Evolutionary conservation across 2,888 invertebrate species (phyloP).

Genomic region (Aleiodes leptofemur): DNA sequence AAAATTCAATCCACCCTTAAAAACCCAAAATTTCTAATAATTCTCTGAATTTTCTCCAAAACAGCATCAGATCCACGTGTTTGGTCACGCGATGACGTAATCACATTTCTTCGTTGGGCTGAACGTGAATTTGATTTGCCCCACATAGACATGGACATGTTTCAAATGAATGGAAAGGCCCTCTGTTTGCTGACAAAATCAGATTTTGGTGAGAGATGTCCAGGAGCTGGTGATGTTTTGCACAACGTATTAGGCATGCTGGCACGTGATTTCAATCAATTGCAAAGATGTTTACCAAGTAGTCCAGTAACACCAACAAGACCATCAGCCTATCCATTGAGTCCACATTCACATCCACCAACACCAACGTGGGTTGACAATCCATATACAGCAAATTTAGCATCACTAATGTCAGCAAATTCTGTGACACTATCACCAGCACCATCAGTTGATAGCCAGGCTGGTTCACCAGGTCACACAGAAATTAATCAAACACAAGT

Average conservation of each 20-base stretch:
- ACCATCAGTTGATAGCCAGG: conserved; percentile 91
- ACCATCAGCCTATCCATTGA: conserved; percentile 85
- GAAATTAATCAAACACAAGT: conserved; percentile 75
- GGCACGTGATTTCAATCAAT: conserved; percentile 86
- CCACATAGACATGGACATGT: conserved; percentile 93
- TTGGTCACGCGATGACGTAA: conserved; percentile 94
- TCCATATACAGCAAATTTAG: conserved; percentile 79
- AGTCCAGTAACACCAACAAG: conserved; percentile 88
- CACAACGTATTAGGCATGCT: conserved; percentile 95
- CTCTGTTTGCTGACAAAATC: conserved; percentile 91
- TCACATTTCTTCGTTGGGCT: conserved; percentile 91
- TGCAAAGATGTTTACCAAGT: conserved; percentile 87
- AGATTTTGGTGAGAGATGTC: conserved; percentile 93
- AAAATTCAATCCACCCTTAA: too few relatives aligned
- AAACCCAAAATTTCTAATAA: conserved; percentile 20
- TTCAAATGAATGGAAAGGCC: conserved; percentile 98
- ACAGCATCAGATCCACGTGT: conserved; percentile 89
- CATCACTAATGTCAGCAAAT: conserved; percentile 86
- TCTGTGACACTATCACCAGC: conserved; percentile 94
- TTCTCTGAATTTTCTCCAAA: conserved; percentile 47
- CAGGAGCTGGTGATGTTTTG: conserved; percentile 94
- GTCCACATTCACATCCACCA: conserved; percentile 88
- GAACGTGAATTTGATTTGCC: conserved; percentile 95
- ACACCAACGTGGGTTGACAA: conserved; percentile 84
- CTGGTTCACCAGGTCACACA: conserved; percentile 88